Conservation (phyloP, 1,140 invertebrate species). For the Antheraea pernyi region DNA sequence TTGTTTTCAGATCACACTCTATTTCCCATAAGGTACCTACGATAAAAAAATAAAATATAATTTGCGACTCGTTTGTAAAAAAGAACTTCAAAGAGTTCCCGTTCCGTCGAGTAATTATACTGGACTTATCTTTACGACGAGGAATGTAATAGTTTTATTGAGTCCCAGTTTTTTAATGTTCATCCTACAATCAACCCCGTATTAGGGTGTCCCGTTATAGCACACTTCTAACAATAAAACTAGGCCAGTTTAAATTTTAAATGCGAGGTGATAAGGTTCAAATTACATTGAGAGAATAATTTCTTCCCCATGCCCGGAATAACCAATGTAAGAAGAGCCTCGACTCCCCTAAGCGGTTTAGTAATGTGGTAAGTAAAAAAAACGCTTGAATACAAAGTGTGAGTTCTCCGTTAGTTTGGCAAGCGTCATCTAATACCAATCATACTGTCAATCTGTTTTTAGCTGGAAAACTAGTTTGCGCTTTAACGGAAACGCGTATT, state of each 20-base stretch:
- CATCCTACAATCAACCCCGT: slow-evolving; percentile 38
- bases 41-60: too few relatives aligned
- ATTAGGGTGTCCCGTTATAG: slow-evolving; percentile 38
- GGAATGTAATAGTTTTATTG: background rate
- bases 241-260: background rate
- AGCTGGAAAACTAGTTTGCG: slow-evolving; percentile 5
- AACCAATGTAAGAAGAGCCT: background rate
- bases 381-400: background rate
- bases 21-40: too few relatives aligned
- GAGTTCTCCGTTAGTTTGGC: background rate
- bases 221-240: background rate
- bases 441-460: background rate
- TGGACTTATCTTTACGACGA: background rate
- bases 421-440: slow-evolving; percentile 1
- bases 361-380: slow-evolving; percentile 1
- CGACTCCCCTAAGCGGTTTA: background rate
- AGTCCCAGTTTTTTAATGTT: slow-evolving; percentile 18
- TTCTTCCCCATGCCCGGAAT: background rate
- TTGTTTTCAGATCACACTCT: too few relatives aligned
- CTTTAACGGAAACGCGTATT: slow-evolving; percentile 11
- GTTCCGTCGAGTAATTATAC: background rate
- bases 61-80: background rate
- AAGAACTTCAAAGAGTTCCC: background rate
- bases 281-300: background rate
- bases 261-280: background rate